Conservation (phyloP, 2,888 invertebrate species). For the Melanargia galathea region DNA sequence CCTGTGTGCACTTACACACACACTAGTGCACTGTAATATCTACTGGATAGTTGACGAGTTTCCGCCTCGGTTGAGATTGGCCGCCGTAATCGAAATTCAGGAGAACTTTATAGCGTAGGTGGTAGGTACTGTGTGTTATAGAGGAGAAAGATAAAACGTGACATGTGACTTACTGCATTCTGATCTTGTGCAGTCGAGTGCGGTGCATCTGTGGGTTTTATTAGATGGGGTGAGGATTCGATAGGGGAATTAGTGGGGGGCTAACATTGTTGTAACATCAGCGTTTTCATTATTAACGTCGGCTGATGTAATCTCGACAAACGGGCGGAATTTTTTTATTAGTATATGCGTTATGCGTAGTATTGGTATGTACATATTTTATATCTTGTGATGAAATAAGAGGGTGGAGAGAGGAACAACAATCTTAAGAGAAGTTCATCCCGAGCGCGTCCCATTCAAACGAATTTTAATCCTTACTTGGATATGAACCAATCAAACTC, state of each 20-base stretch:
- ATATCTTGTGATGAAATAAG: neutral
- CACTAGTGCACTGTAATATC: too few relatives aligned
- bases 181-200: neutral
- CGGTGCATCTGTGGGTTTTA: constrained; percentile 40
- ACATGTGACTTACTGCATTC: neutral
- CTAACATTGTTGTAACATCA: constrained; percentile 26
- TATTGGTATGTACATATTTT: neutral
- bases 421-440: neutral
- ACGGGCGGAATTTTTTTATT: constrained; percentile 12
- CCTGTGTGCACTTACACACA: too few relatives aligned
- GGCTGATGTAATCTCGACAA: constrained; percentile 15
- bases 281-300: constrained; percentile 26
- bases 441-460: neutral
- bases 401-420: neutral
- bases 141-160: neutral
- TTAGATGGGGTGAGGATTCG: constrained; percentile 29
- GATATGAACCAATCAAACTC: too few relatives aligned
- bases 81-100: too few relatives aligned
- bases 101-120: too few relatives aligned
- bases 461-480: too few relatives aligned
- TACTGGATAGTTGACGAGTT: too few relatives aligned
- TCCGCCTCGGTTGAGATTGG: too few relatives aligned
- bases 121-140: too few relatives aligned
- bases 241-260: constrained; percentile 34
- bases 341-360: neutral